Conservation (phyloP, 30 jellyfish, hydroid and myxozoan genomes). For the Catostylus mosaicus region DNA sequence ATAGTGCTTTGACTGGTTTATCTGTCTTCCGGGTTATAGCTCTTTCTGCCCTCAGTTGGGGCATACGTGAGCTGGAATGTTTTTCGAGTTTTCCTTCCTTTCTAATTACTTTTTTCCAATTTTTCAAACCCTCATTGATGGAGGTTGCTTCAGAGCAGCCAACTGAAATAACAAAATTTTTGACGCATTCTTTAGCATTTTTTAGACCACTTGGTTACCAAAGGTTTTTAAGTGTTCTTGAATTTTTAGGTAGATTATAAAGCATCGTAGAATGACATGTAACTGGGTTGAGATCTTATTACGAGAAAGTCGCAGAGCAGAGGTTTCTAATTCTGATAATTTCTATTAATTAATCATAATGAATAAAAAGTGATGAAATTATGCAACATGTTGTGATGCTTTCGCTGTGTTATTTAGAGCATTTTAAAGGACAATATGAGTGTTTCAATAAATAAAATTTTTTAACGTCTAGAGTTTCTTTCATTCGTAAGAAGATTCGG, state of each 20-base stretch:
- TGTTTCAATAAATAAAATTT: too few species aligned
- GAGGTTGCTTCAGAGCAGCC: conserved; percentile 40
- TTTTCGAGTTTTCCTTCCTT: conserved; percentile 19
- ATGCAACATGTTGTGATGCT: too few species aligned
- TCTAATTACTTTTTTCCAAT: conserved; percentile 60
- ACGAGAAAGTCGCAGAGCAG: not conserved
- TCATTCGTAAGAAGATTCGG: too few species aligned
- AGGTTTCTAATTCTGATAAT: not conserved
- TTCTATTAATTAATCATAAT: too few species aligned
- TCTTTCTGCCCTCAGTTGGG: conserved; percentile 24
- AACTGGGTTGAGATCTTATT: too few species aligned
- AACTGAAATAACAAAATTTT: conserved; percentile 24
- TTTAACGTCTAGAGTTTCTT: too few species aligned
- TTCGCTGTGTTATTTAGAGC: too few species aligned
- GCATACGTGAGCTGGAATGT: conserved; percentile 36
- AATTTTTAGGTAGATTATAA: not conserved
- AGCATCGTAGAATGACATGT: not conserved
- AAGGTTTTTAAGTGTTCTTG: not conserved
- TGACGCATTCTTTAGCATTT: not conserved
- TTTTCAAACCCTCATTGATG: conserved; percentile 47
- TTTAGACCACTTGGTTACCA: too few species aligned
- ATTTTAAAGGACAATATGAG: too few species aligned
- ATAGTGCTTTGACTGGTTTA: conserved; percentile 31
- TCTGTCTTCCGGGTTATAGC: conserved; percentile 36
- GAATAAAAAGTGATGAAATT: too few species aligned